Conservation (phyloP, 2,797 vertebrate species). For the Bothrops alternatus region DNA sequence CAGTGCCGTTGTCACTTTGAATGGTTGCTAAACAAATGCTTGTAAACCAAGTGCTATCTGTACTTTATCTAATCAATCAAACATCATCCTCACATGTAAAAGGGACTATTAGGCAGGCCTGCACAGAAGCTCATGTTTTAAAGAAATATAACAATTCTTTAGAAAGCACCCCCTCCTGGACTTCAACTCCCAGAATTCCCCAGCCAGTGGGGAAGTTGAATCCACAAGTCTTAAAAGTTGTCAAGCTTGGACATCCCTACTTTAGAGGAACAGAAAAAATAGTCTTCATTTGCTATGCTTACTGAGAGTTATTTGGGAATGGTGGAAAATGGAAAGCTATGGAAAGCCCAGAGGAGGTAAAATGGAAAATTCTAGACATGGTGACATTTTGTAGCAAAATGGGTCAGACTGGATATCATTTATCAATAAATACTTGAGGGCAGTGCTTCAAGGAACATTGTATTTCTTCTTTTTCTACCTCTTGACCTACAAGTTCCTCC, state of each 20-base stretch:
- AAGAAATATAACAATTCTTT: background rate
- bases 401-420: background rate
- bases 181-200: background rate
- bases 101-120: background rate
- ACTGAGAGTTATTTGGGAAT: background rate
- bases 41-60: no score
- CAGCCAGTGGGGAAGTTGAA: background rate
- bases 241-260: background rate
- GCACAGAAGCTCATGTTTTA: background rate
- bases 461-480: conserved; percentile 42
- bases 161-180: background rate
- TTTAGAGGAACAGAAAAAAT: background rate
- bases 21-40: no score
- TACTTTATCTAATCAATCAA: background rate
- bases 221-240: background rate
- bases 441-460: background rate
- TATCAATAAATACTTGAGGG: background rate
- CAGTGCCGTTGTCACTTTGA: no score
- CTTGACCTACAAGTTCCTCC: conserved; percentile 45
- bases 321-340: background rate
- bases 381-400: background rate
- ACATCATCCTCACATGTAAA: background rate
- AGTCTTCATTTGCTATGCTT: background rate
- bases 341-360: background rate
- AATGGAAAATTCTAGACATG: background rate